A percentile compares a stretch with the other conserved stretches of the same genome.
These are phyloP conservation scores for Leptopilina boulardi DNA, from an alignment of 1,140 invertebrate species.

Conservation along the genomic window DNA sequence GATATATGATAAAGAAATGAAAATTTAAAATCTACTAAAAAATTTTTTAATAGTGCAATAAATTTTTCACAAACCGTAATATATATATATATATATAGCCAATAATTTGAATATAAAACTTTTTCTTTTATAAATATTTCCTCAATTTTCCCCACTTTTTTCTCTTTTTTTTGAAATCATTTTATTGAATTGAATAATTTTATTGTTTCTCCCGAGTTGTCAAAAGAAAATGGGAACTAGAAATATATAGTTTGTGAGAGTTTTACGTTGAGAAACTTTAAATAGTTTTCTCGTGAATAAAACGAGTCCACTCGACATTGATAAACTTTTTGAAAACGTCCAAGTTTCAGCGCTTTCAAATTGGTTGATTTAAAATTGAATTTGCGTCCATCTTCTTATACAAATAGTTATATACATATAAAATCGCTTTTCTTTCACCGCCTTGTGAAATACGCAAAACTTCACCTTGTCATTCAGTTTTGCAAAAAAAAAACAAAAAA, in stretches of 20 bases:
- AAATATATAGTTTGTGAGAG: neutral
- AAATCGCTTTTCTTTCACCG: neutral
- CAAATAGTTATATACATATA: neutral
- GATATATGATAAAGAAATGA: too few species aligned
- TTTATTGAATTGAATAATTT: too few species aligned
- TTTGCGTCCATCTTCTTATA: neutral
- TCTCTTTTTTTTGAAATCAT: too few species aligned
- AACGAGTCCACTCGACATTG: neutral
- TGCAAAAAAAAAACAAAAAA: too few species aligned
- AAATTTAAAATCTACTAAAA: too few species aligned
- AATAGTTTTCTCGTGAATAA: neutral
- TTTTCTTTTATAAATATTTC: too few species aligned
- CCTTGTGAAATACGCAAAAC: neutral
- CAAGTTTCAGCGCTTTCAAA: conserved; percentile 9
- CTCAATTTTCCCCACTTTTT: too few species aligned
- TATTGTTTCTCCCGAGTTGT: too few species aligned
- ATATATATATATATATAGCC: too few species aligned
- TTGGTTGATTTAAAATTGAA: conserved; percentile 14
- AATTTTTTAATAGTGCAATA: too few species aligned
- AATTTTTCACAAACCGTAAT: too few species aligned
- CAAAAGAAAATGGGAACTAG: neutral
- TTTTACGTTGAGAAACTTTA: neutral
- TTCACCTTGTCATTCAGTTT: neutral
- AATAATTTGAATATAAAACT: too few species aligned
- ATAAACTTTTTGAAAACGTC: neutral